Base-by-base conservation (phyloP, 2,797 vertebrate species). In the Glossophaga mutica region DNA sequence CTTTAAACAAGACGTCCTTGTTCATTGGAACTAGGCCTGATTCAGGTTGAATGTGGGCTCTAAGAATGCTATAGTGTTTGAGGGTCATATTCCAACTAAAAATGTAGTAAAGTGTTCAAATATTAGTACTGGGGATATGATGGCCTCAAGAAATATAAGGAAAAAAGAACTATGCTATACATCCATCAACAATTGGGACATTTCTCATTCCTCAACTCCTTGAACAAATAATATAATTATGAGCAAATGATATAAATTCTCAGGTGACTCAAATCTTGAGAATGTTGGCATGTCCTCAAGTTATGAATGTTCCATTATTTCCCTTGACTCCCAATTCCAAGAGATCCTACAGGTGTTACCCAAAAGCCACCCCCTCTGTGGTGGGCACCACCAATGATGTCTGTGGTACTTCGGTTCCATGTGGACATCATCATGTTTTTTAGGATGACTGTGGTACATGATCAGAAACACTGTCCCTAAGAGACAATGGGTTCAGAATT, bases 71-170 rank as follows among this genome's bases (percentile, higher is more conserved):
- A 0, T 42, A 39, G 1, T 70, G 71, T 55, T 95, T 44, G 82
- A 77, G 32, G 59, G 62, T 52, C 22, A 22, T 82, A 29, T 65
- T 90, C 14, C 4, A 94, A 74, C 77, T 94, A 52, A 46, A 95
- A 92, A 18, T n/a, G 6, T 37, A 71, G 57, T 88, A 96, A 96
- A 92, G 42, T 79, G 32, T 95, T 85, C 52, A 86, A 95, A 84
- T 55, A 12, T 84, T 70, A 52, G 83, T 94, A 71, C 86, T 88
- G 7, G 88, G 39, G 93, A 93, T 98, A 94, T 87, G 91, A 71
- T 91, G 10, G 10, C 55, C 83, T 78, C 94, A 96, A 77, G 90
- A 97, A 96, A 92, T 57, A 29, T 94, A 48, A 81, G 65, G 83
- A 11, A 50, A 44, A 50, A 76, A n/a, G 2, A 76, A 84, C 26